Evolutionary conservation across 1,140 invertebrate genomes (phyloP).

Genomic region (Pseudomyrmex concolor): DNA sequence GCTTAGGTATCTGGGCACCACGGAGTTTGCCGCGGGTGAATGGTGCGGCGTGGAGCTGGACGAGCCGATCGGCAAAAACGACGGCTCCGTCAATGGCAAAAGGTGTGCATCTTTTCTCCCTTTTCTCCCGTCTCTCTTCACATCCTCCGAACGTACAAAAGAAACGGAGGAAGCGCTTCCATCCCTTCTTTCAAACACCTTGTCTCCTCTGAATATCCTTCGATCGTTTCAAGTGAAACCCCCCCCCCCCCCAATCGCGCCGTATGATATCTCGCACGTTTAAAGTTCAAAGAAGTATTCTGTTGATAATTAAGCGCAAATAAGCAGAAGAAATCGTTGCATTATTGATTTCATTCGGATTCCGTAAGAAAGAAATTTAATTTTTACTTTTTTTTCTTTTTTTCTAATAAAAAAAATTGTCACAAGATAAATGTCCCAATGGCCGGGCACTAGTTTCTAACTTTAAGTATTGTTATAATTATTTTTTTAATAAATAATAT

Average conservation of each 20-base stretch:
- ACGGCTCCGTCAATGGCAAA: conserved; percentile 95
- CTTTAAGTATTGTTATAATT: no score
- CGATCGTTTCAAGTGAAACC: not conserved
- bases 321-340: no score
- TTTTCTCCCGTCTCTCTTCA: not conserved
- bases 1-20: conserved; percentile 92
- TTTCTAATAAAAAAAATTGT: no score
- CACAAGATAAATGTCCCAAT: no score
- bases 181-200: no score
- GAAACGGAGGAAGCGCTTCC: conserved; percentile 54
- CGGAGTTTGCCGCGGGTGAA: conserved; percentile 95
- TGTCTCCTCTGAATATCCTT: not conserved
- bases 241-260: not conserved
- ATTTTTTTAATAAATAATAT: no score
- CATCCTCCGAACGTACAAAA: not conserved
- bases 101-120: conserved; percentile 85
- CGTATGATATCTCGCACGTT: not conserved
- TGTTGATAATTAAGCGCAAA: not conserved
- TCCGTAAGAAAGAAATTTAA: no score
- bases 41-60: conserved; percentile 98
- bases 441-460: no score
- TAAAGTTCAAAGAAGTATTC: not conserved
- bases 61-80: conserved; percentile 97
- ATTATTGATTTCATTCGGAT: no score
- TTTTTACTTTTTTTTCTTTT: no score